A percentile compares a stretch with the other conserved stretches of the same genome.
These are phyloP conservation scores for Gulo gulo DNA, from an alignment of 2,113 vertebrate genomes.

Conservation along the genomic window DNA sequence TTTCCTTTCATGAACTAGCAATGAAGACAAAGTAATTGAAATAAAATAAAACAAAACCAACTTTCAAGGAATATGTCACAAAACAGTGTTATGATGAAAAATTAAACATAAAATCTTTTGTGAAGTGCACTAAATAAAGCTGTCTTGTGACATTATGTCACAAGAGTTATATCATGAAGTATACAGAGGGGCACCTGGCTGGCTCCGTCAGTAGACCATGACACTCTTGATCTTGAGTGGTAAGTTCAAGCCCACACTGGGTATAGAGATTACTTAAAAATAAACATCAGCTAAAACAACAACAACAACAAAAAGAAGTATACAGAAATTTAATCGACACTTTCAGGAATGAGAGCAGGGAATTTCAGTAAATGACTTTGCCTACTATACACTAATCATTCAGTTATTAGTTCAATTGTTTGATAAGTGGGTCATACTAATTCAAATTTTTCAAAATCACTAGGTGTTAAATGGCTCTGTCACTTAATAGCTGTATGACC, in stretches of 20 bases:
- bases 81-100: neutral
- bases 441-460: neutral
- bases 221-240: neutral
- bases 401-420: neutral
- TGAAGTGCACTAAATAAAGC: neutral
- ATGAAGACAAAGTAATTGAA: neutral
- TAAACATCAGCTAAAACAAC: neutral
- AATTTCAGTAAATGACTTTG: neutral
- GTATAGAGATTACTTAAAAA: neutral
- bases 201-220: neutral
- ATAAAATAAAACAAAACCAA: neutral
- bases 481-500: neutral
- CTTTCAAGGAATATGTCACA: neutral
- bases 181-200: neutral
- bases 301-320: neutral
- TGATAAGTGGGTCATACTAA: neutral
- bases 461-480: neutral
- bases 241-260: neutral
- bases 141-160: neutral
- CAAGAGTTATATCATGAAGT: neutral
- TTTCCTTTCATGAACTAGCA: neutral
- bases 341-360: neutral
- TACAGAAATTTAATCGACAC: neutral
- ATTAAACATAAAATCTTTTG: neutral
- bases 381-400: neutral